phyloP scores from a whole-genome alignment of 2,888 invertebrate genomes.

The Trachelus troglodyta region DNA sequence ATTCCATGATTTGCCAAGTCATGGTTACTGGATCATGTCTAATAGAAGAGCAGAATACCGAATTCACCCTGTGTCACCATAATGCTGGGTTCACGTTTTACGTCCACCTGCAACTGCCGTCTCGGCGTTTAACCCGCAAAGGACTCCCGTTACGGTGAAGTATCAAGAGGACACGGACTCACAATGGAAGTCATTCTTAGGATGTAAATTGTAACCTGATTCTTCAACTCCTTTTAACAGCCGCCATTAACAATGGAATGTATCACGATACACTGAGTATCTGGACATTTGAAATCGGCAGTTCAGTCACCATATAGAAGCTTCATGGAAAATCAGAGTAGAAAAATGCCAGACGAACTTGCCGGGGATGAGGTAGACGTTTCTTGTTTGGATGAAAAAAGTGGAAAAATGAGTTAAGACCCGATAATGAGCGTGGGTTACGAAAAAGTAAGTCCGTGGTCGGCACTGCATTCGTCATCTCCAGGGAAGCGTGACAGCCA shows the following conservation, averaged over 20 bases:
- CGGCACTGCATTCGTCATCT: slow-evolving; percentile 21
- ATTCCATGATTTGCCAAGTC: slow-evolving; percentile 4
- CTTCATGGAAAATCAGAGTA: background rate
- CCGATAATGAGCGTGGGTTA: slow-evolving; percentile 13
- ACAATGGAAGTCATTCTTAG: background rate
- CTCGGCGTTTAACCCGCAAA: background rate
- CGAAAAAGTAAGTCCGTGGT: slow-evolving; percentile 16
- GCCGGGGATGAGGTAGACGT: background rate
- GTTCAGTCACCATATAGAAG: background rate
- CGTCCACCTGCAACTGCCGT: background rate
- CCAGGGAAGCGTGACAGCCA: slow-evolving; percentile 19
- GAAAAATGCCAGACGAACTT: background rate
- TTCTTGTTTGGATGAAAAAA: background rate
- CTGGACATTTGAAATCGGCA: background rate
- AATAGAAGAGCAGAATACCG: background rate
- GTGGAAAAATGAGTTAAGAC: background rate
- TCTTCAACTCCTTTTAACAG: background rate
- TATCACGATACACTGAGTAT: background rate
- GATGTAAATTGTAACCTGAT: background rate
- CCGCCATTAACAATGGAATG: background rate
- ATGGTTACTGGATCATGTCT: background rate
- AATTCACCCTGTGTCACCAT: background rate
- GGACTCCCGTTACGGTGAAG: background rate
- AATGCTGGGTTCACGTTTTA: background rate
- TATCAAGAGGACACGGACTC: background rate